Conservation (phyloP, 2,113 vertebrate species). For the Entelurus aequoreus region DNA sequence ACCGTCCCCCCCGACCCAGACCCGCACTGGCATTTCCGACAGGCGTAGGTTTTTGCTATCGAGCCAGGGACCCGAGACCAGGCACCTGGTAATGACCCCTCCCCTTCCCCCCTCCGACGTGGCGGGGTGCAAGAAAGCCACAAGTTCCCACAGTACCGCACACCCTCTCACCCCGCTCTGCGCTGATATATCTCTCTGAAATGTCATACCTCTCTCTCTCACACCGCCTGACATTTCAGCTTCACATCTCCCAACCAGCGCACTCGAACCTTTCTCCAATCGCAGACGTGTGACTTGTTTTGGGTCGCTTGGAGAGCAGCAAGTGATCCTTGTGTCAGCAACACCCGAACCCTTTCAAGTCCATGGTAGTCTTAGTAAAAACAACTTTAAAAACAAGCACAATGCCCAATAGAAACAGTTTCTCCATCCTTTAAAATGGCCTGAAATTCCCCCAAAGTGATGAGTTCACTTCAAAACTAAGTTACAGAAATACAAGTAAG, state of each 20-base stretch:
- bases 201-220: conserved; percentile 59
- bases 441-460: too few relatives aligned
- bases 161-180: conserved; percentile 38
- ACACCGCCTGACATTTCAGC: conserved; percentile 63
- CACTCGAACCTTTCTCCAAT: conserved; percentile 8
- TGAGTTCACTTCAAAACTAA: too few relatives aligned
- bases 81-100: conserved; percentile 36
- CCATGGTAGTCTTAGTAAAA: too few relatives aligned
- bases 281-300: conserved; percentile 14
- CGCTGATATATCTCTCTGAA: conserved; percentile 65
- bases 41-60: conserved; percentile 32
- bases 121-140: conserved; percentile 30
- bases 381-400: too few relatives aligned
- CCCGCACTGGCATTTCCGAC: conserved; percentile 65
- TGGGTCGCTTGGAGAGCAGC: conserved; percentile 13
- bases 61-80: conserved; percentile 26
- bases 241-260: conserved; percentile 26
- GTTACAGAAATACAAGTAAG: too few relatives aligned
- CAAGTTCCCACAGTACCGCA: conserved; percentile 10
- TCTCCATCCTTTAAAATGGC: too few relatives aligned
- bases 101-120: conserved; percentile 17
- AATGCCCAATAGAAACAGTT: too few relatives aligned
- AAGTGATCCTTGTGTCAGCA: neutral
- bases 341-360: too few relatives aligned
- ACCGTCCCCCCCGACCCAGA: conserved; percentile 41